These are phyloP conservation scores for Solenopsis fugax DNA, from an alignment of 1,140 invertebrate genomes.

Conservation along the genomic window DNA sequence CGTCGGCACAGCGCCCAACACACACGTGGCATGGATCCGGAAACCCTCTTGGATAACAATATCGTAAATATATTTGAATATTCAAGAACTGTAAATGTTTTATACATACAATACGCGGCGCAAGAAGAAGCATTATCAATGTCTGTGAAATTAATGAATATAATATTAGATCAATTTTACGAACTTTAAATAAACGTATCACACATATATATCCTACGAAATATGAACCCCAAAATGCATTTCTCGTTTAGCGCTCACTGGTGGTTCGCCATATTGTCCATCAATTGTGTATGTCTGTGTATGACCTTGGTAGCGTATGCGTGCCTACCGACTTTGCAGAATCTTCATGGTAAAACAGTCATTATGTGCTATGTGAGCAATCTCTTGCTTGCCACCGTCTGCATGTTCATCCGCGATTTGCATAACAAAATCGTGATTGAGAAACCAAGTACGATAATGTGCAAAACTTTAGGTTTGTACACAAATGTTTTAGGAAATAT, in stretches of 20 bases:
- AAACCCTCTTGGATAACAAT: too few species aligned
- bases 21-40: too few species aligned
- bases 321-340: slow-evolving; percentile 88
- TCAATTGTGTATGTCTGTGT: slow-evolving; percentile 87
- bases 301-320: slow-evolving; percentile 89
- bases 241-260: slow-evolving; percentile 52
- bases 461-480: slow-evolving; percentile 77
- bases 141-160: too few species aligned
- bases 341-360: slow-evolving; percentile 90
- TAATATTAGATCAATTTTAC: too few species aligned
- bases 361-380: slow-evolving; percentile 89
- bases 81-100: too few species aligned
- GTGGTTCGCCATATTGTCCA: slow-evolving; percentile 56
- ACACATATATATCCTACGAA: too few species aligned
- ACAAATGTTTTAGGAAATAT: neutral
- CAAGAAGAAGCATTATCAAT: too few species aligned
- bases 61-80: too few species aligned
- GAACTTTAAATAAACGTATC: too few species aligned
- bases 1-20: too few species aligned
- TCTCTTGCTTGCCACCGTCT: slow-evolving; percentile 88
- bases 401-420: slow-evolving; percentile 84
- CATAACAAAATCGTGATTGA: neutral
- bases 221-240: neutral
- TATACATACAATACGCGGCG: too few species aligned
- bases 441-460: slow-evolving; percentile 38